These are phyloP conservation scores for Dendropsophus ebraccatus DNA, from an alignment of 2,113 vertebrate genomes.

Conservation along the genomic window DNA sequence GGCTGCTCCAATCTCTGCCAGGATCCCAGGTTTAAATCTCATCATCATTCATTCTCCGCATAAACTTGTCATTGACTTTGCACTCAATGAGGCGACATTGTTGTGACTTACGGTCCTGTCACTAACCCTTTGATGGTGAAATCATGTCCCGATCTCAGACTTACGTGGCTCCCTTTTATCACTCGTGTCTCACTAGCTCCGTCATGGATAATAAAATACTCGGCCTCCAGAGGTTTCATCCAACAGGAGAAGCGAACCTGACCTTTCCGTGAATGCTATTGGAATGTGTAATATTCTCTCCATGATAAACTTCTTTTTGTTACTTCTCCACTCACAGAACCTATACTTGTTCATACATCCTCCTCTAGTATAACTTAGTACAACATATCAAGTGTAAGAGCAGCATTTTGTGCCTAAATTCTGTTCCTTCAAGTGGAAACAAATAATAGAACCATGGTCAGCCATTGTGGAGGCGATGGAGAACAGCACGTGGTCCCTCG, in stretches of 20 bases:
- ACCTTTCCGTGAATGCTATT: neutral
- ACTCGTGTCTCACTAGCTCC: neutral
- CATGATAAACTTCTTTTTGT: neutral
- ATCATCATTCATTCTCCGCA: conserved; percentile 33
- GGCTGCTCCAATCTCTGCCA: neutral
- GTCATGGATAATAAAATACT: conserved; percentile 19
- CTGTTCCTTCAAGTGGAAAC: neutral
- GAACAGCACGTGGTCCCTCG: neutral
- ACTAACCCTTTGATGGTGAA: conserved; percentile 23
- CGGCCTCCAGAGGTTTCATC: neutral
- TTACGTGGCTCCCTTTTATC: conserved; percentile 20
- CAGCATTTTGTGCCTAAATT: neutral
- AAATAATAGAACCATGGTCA: neutral
- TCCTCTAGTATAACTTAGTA: neutral
- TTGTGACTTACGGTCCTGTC: conserved; percentile 13
- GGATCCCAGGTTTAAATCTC: conserved; percentile 13
- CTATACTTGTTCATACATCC: neutral
- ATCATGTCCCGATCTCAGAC: conserved; percentile 5
- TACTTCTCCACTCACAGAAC: neutral
- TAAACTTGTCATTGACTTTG: conserved; percentile 15
- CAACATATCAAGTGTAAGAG: neutral
- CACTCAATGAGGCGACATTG: conserved; percentile 6
- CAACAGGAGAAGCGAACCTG: neutral
- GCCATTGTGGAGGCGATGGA: neutral
- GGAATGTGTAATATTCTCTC: neutral